Evolutionary conservation across 2,888 invertebrate genomes (phyloP), one percentile per base, ranked within the genome.

Genomic region (Lymantria dispar): DNA sequence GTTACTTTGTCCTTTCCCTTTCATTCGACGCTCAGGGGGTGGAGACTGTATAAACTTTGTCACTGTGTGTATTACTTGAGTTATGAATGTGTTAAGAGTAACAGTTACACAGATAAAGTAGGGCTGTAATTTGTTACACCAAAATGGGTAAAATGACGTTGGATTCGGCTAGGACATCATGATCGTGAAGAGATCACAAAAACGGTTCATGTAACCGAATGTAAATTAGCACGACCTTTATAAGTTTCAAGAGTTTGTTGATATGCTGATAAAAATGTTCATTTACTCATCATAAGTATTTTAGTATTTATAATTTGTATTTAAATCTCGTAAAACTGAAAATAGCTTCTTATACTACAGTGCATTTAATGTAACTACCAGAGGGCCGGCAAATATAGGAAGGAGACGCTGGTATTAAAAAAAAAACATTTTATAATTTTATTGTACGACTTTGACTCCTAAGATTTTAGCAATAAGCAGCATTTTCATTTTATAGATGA

Each of bases 81-180:
- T 38, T 38, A n/a, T 40, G 40, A 10, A 7, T 40, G 13, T 9
- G 40, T 22, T n/a, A n/a, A 7, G 12, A 41, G 11, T 10, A 30
- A 45, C 22, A 22, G 40, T n/a, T 40, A 15, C 37, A 29, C 41
- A 33, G 42, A 45, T 54, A 56, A 52, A 51, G 50, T 50, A 43
- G 52, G 56, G 64, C 51, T 59, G 74, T 67, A 68, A 74, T 77
- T 76, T 74, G 78, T 80, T 80, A 80, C 78, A 72, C 64, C 65
- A 76, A 78, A 83, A 80, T 76, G 80, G 76, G 66, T 74, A 70
- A 76, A 69, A 72, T 85, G 85, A 85, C 84, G 76, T 82, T 73
- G 70, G 72, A 52, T 55, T 54, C 42, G 50, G 76, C 75, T 62
- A 78, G 82, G 80, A 52, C 37, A 48, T 46, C 77, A 85, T 64